Evolutionary conservation across 2,113 vertebrate species (phyloP), one percentile per base, ranked within the genome.

Genomic region (Typhlomys cinereus): DNA sequence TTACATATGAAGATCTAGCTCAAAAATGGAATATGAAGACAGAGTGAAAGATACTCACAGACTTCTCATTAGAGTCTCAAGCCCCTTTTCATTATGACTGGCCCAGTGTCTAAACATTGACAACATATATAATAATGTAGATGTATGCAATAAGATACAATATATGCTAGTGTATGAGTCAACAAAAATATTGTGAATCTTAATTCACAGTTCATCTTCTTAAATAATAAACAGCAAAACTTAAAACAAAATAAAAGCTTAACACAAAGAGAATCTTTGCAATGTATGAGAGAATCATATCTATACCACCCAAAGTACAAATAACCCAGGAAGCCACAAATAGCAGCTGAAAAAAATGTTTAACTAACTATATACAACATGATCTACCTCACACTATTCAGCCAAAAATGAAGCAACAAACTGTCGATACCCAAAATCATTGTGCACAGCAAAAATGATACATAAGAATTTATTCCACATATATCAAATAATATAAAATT

Each of bases 231-330:
- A 79, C 21, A 39, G 2, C 1, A 85, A 75, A 61, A 41, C 36
- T 74, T 74, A 66, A 57, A 73, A 74, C 12, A 70, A 74, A 90
- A 69, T 12, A 50, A 82, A 92, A 93, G 5, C 13, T 80, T 80
- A 62, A 81, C 61, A 29, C 44, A 87, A 90, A 67, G 31, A 78
- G 71, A 67, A 85, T 50, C 4, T 64, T n/a, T n/a, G n/a, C 44
- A 92, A 46, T 73, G 7, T 0, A 86, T 2, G 12, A 36, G 23
- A 93, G 9, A 90, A 59, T 14, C 27, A 87, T 9, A 9, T 54
- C 10, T 88, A 6, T 20, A 41, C 76, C 87, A 78, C 13, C 8
- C 31, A 83, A 85, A 34, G 3, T 75, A 7, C 29, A 88, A 92
- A 83, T 25, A 54, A 62, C 4, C 12, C 3, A 81, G 20, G 62